Evolutionary conservation across 2,888 invertebrate species (phyloP), one percentile per base, ranked within the genome.

Genomic region (Epirrita christyi): DNA sequence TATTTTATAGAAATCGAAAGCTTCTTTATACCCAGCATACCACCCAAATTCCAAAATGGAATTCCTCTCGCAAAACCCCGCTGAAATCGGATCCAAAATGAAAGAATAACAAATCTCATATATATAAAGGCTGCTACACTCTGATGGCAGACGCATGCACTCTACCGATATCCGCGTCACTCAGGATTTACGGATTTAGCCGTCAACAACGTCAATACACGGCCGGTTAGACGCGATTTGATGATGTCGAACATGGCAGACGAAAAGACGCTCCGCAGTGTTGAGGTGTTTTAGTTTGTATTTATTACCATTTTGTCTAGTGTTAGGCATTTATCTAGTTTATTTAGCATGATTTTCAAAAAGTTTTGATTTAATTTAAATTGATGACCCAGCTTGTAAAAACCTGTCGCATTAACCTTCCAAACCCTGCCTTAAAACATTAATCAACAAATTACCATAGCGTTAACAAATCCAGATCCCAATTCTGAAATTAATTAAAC

Each of bases 161-260:
- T 45, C 54, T 49, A 34, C 63, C 71, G 65, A 66, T 70, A 65
- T 61, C 67, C 53, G 55, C 75, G 78, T 81, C 85, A 81, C 71
- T 81, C 78, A 76, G 83, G 84, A 73, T 87, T 83, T 81, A 67
- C 69, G 81, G 86, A 80, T 86, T 85, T 85, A 71, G 71, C 66
- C 78, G 74, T 81, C 85, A 79, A 61, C 76, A 59, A 47, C 48
- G 62, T 55, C 61, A 48, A 60, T 49, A 52, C 46, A 54, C 59
- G 62, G 60, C 40, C 59, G 60, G 61, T 45, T 67, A 60, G 46
- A 51, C 64, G 49, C 52, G 48, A 51, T 53, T 59, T 54, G 57
- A 61, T 48, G 32, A 47, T 55, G 55, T 56, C 58, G 56, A 36
- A 54, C 50, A 53, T 49, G 51, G 43, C 38, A 29, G 42, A 13